Conservation (phyloP, 2,797 vertebrate species). For the Enteromius afrohamiltoni region DNA sequence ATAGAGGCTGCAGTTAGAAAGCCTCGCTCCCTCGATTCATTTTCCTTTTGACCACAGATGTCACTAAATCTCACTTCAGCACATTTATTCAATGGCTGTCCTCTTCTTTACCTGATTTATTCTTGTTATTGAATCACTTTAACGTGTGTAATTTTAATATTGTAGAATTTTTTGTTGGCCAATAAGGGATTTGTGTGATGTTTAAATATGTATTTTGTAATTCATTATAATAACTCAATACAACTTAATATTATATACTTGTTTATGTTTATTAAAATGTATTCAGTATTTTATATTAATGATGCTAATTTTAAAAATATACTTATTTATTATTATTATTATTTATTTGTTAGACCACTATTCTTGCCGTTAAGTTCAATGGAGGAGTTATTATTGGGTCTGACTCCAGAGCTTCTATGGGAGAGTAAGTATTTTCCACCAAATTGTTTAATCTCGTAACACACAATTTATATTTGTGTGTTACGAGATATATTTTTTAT, state of each 20-base stretch:
- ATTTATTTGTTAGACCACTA: conserved; percentile 81
- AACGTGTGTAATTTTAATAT: not conserved
- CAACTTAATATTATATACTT: too few species aligned
- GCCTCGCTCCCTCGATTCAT: not conserved
- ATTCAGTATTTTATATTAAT: not conserved
- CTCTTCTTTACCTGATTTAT: not conserved
- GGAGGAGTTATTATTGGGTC: conserved; percentile 88
- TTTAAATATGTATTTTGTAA: not conserved
- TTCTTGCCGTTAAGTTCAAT: conserved; percentile 86
- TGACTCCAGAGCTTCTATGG: conserved; percentile 86
- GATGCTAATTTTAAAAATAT: too few species aligned
- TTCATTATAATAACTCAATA: too few species aligned
- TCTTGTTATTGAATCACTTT: not conserved
- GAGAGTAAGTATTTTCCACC: conserved; percentile 77
- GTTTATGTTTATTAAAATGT: not conserved
- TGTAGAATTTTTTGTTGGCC: not conserved
- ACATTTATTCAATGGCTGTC: not conserved
- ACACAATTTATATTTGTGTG: too few species aligned
- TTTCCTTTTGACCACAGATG: not conserved
- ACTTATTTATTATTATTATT: too few species aligned
- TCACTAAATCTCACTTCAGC: conserved; percentile 5
- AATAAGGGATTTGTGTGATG: not conserved
- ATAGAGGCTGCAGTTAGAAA: not conserved
- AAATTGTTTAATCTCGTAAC: not conserved
- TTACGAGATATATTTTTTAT: too few species aligned